Conservation (phyloP, 2,113 vertebrate genomes). For the Hystrix cristata region DNA sequence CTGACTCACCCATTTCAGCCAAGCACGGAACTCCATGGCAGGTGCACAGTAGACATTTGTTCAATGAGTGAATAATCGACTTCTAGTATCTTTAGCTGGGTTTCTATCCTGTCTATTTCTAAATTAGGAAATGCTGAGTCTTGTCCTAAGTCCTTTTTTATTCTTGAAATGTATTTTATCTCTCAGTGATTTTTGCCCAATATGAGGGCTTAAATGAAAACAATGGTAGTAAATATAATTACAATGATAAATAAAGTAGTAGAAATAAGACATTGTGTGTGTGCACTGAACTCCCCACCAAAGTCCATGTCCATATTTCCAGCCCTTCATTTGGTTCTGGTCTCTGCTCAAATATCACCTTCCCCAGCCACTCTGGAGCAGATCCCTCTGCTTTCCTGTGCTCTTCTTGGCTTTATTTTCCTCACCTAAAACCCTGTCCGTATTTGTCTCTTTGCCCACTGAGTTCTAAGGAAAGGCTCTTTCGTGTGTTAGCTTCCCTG, state of each 20-base stretch:
- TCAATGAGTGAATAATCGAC: background rate
- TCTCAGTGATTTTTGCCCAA: background rate
- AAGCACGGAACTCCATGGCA: background rate
- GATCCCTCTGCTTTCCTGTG: background rate
- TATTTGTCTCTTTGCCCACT: background rate
- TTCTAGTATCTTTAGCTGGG: background rate
- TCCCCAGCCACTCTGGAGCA: background rate
- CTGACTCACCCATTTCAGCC: background rate
- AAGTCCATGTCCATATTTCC: background rate
- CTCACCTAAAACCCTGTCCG: background rate
- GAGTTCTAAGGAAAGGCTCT: background rate
- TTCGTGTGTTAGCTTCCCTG: background rate
- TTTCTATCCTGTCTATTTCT: background rate
- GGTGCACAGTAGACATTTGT: accelerated
- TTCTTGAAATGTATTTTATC: background rate
- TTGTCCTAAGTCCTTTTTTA: background rate
- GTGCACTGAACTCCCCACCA: background rate
- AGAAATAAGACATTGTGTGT: background rate
- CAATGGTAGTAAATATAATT: background rate
- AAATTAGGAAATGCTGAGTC: background rate
- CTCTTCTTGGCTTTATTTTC: background rate
- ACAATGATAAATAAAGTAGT: background rate
- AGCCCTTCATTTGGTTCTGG: background rate
- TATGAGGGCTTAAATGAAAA: background rate
- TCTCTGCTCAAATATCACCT: background rate